A percentile compares a stretch with the other conserved stretches of the same genome.
Conservation (phyloP, 2,888 invertebrate species). For the Diloba caeruleocephala region DNA sequence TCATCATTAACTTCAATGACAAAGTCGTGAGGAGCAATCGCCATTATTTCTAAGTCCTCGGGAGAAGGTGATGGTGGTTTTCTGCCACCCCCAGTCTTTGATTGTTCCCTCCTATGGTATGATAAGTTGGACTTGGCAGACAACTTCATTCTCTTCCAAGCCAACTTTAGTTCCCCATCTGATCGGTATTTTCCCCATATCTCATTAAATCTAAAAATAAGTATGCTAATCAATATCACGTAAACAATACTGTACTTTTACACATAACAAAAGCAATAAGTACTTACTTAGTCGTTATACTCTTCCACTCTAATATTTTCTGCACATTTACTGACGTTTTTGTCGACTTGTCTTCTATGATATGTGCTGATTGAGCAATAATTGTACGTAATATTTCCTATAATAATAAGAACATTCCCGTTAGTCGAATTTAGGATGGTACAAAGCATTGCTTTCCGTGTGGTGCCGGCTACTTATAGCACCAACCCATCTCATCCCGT, state of each 20-base stretch:
- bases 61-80: conserved; percentile 5
- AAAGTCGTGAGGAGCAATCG: too few relatives aligned
- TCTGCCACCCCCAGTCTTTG: not conserved
- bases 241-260: not conserved
- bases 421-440: too few relatives aligned
- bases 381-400: conserved; percentile 2
- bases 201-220: not conserved
- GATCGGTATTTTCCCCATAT: not conserved
- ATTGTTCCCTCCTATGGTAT: not conserved
- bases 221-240: not conserved
- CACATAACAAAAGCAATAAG: not conserved
- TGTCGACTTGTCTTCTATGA: not conserved
- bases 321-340: not conserved
- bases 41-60: not conserved
- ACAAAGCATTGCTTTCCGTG: too few relatives aligned
- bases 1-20: too few relatives aligned
- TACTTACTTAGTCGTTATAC: not conserved
- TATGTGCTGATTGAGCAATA: too few relatives aligned
- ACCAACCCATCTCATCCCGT: too few relatives aligned
- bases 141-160: conserved; percentile 10
- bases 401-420: not conserved
- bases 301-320: not conserved
- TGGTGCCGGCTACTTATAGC: too few relatives aligned
- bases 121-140: conserved; percentile 6
- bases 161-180: conserved; percentile 1